These are phyloP conservation scores for Chanos chanos DNA, from an alignment of 2,797 vertebrate species.

Conservation along the genomic window DNA sequence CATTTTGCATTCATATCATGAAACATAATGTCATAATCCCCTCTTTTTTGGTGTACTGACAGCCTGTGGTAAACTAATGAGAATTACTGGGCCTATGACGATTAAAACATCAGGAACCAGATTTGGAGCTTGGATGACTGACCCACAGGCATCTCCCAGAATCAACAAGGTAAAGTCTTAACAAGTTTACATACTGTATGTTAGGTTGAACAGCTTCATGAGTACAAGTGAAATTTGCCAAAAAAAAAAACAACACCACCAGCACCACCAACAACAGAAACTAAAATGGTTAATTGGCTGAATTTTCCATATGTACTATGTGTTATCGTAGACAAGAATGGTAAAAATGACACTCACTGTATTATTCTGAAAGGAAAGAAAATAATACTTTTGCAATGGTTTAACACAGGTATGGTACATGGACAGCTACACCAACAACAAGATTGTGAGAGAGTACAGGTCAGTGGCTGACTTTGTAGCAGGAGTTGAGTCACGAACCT, in stretches of 20 bases:
- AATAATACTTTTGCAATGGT: not conserved
- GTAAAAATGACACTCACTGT: too few species aligned
- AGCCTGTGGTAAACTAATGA: slow-evolving; percentile 98
- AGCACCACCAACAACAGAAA: too few species aligned
- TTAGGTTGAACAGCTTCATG: too few species aligned
- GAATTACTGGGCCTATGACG: slow-evolving; percentile 92
- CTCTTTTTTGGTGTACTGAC: slow-evolving; percentile 72
- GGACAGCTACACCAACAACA: slow-evolving; percentile 96
- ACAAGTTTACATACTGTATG: not conserved
- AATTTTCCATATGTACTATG: too few species aligned
- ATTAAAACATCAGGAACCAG: slow-evolving; percentile 96
- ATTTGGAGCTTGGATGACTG: slow-evolving; percentile 98
- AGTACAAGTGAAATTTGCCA: too few species aligned
- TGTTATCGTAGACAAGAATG: too few species aligned
- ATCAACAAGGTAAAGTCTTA: slow-evolving; percentile 85
- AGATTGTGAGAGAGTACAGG: slow-evolving; percentile 93
- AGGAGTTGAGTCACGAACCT: slow-evolving; percentile 89
- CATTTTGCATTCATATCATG: not conserved
- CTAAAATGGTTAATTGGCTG: too few species aligned
- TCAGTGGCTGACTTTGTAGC: slow-evolving; percentile 87
- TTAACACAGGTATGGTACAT: slow-evolving; percentile 91
- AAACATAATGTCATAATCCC: slow-evolving; percentile 55
- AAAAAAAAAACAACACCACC: too few species aligned
- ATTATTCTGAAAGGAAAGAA: too few species aligned
- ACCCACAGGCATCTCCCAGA: slow-evolving; percentile 84